Evolutionary conservation across 2,888 invertebrate species (phyloP).

Genomic region (Gnatocerus cornutus): DNA sequence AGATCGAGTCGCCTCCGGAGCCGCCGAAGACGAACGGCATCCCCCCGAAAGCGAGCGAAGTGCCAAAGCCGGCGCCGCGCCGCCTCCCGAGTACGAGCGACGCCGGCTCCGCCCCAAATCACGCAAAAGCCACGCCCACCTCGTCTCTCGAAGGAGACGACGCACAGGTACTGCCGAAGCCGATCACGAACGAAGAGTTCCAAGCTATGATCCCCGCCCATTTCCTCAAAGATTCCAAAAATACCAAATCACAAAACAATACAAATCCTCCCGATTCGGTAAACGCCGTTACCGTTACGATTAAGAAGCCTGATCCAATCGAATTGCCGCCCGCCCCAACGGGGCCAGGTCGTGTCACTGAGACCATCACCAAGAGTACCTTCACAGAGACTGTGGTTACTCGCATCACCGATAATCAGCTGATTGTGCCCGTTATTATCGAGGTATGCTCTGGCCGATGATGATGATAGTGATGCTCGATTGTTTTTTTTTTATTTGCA

Average conservation of each 20-base stretch:
- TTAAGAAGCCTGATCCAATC: constrained; percentile 82
- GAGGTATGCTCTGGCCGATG: constrained; percentile 80
- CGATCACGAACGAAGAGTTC: constrained; percentile 95
- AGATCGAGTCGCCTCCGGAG: constrained; percentile 47
- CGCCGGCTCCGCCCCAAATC: constrained; percentile 58
- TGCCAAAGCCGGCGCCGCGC: constrained; percentile 66
- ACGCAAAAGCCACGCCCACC: constrained; percentile 71
- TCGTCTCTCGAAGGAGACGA: constrained; percentile 73
- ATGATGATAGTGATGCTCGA: constrained; percentile 29
- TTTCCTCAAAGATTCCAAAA: constrained; percentile 76
- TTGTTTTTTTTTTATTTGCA: constrained; percentile 16
- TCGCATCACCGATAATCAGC: constrained; percentile 93
- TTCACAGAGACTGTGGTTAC: constrained; percentile 97
- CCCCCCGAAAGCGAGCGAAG: constrained; percentile 59
- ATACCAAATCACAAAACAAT: constrained; percentile 53
- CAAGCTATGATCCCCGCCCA: constrained; percentile 96
- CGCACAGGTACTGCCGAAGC: constrained; percentile 78
- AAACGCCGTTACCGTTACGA: constrained; percentile 86
- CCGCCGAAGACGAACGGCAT: constrained; percentile 66
- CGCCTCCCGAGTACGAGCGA: constrained; percentile 63
- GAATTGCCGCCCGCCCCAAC: constrained; percentile 89
- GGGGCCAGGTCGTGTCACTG: constrained; percentile 90
- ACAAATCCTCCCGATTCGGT: constrained; percentile 64
- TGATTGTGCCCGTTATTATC: constrained; percentile 88
- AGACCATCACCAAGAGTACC: constrained; percentile 96